phyloP scores from a whole-genome alignment of 1,140 invertebrate species.

The Cardiocondyla obscurior region DNA sequence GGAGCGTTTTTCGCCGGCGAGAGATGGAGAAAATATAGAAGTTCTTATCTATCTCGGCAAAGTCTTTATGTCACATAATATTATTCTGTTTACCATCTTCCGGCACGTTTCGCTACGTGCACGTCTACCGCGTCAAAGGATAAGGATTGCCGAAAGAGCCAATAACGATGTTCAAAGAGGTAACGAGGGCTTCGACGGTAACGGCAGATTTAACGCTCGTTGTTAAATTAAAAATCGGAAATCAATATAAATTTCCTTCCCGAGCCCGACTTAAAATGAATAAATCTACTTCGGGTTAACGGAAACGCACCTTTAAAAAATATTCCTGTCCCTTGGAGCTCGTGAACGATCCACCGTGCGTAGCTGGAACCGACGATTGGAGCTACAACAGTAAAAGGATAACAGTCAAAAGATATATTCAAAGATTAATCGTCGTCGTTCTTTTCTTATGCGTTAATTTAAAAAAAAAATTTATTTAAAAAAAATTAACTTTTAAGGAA shows the following conservation, averaged over 20 bases:
- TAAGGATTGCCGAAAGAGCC: neutral
- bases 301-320: constrained; percentile 20
- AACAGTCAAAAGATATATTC: neutral
- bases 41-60: constrained; percentile 28
- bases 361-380: constrained; percentile 45
- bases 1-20: constrained; percentile 4
- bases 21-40: constrained; percentile 36
- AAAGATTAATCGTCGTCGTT: neutral
- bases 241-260: neutral
- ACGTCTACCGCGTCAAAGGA: neutral
- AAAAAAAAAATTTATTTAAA: too few relatives aligned
- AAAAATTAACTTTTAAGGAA: too few relatives aligned
- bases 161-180: neutral
- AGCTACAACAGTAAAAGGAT: constrained; percentile 47
- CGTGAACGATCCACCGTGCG: constrained; percentile 45
- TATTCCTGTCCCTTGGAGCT: constrained; percentile 37
- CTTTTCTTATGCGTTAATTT: neutral
- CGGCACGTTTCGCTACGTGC: neutral
- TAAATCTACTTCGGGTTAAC: neutral
- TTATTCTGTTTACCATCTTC: constrained; percentile 28
- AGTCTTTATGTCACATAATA: constrained; percentile 44
- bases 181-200: neutral
- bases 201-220: neutral
- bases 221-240: too few relatives aligned
- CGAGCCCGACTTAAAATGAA: neutral